Conservation (phyloP, 37 sponge, comb jelly and placozoan genomes). For the Beroe forskalii region DNA sequence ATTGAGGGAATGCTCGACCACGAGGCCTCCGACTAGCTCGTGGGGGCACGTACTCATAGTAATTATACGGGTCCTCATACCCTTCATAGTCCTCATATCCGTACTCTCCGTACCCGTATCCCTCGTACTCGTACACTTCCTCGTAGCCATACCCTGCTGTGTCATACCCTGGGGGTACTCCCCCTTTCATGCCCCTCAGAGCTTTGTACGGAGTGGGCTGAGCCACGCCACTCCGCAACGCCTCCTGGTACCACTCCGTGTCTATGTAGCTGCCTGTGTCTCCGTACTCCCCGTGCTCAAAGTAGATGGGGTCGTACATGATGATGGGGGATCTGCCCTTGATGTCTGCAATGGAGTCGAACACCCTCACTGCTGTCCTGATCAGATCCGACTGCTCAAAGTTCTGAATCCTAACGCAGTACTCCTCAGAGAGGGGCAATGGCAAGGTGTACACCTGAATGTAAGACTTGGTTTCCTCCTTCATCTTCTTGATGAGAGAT, state of each 20-base stretch:
- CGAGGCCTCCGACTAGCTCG: background rate
- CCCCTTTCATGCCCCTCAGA: background rate
- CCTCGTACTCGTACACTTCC: background rate
- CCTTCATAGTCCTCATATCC: constrained; percentile 23
- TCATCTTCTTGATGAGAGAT: constrained; percentile 33
- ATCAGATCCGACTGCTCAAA: constrained; percentile 28
- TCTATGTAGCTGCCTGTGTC: constrained; percentile 65
- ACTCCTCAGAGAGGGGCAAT: constrained; percentile 20
- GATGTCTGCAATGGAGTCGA: constrained; percentile 53
- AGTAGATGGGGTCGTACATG: constrained; percentile 61
- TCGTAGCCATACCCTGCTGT: background rate
- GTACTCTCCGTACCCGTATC: background rate
- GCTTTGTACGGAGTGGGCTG: constrained; percentile 48
- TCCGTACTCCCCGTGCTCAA: constrained; percentile 54
- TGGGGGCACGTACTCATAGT: background rate
- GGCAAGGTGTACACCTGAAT: constrained; percentile 62
- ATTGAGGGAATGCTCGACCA: background rate
- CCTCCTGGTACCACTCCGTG: constrained; percentile 63
- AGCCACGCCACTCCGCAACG: constrained; percentile 1
- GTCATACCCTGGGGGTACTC: background rate
- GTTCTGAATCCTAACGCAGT: constrained; percentile 61
- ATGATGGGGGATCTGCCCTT: constrained; percentile 30
- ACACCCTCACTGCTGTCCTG: constrained; percentile 7
- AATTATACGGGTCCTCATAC: constrained; percentile 3
- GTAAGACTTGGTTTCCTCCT: constrained; percentile 60